A percentile compares a stretch with the other conserved stretches of the same genome.
These are phyloP conservation scores for Calliopsis andreniformis DNA, from an alignment of 1,140 invertebrate genomes.

Conservation along the genomic window DNA sequence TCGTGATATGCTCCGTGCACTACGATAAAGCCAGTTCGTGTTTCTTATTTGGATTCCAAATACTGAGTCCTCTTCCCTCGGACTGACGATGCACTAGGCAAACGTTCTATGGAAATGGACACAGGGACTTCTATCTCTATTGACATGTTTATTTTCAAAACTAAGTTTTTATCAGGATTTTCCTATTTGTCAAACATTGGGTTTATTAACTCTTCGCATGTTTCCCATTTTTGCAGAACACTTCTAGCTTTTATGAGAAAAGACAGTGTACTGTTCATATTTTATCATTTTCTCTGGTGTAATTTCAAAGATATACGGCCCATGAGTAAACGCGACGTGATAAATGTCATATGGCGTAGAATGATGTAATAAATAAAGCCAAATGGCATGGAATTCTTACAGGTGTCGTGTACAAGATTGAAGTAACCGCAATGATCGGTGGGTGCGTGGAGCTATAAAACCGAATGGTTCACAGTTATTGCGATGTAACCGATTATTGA, in stretches of 20 bases:
- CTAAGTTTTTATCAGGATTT: not conserved
- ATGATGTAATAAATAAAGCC: not conserved
- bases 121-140: not conserved
- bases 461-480: conserved; percentile 56
- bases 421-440: conserved; percentile 29
- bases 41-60: conserved; percentile 33
- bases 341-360: too few relatives aligned
- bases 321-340: too few relatives aligned
- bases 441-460: conserved; percentile 49
- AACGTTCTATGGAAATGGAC: not conserved
- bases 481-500: conserved; percentile 70
- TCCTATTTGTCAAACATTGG: not conserved
- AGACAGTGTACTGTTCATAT: too few relatives aligned
- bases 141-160: not conserved
- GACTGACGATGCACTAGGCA: not conserved
- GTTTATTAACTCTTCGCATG: too few relatives aligned
- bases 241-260: too few relatives aligned
- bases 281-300: too few relatives aligned
- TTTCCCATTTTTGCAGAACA: too few relatives aligned
- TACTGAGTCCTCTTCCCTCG: not conserved
- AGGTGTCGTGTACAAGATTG: not conserved
- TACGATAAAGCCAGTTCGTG: not conserved
- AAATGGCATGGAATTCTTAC: not conserved
- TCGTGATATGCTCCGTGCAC: not conserved
- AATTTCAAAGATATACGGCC: too few relatives aligned